Percentiles rank a stretch among this genome's conserved stretches.
Evolutionary conservation across 2,113 vertebrate genomes (phyloP).

Genomic region (Talpa occidentalis): DNA sequence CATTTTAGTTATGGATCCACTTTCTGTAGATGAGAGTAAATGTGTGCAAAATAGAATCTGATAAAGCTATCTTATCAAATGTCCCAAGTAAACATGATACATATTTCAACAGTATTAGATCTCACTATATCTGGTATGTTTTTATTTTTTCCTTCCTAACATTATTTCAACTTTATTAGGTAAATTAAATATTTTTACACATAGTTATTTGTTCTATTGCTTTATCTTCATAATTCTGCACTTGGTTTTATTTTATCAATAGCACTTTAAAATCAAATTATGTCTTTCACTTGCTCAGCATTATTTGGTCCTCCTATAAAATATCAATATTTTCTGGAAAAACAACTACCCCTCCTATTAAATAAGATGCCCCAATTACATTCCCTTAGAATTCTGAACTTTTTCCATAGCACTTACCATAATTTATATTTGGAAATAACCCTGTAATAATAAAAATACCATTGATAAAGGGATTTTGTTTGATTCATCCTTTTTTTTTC

Average conservation of each 20-base stretch:
- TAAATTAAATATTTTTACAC: neutral
- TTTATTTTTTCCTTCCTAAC: neutral
- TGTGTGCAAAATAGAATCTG: neutral
- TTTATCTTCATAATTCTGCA: neutral
- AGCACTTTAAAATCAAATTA: neutral
- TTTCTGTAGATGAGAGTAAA: neutral
- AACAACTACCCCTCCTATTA: neutral
- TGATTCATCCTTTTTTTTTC: neutral
- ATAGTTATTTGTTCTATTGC: neutral
- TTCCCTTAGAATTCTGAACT: neutral
- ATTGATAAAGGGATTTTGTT: neutral
- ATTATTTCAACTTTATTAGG: neutral
- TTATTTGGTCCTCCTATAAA: too few species aligned
- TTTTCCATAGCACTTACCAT: neutral
- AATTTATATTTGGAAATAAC: neutral
- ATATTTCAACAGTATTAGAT: neutral
- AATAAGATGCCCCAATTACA: neutral
- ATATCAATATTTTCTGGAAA: neutral
- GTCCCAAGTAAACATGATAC: neutral
- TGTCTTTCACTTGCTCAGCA: neutral
- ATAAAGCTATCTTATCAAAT: neutral
- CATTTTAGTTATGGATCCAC: neutral
- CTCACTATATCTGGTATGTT: neutral
- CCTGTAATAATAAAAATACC: neutral
- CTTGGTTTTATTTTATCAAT: neutral